These are phyloP conservation scores for Eumerus sabulonum DNA, from an alignment of 2,888 invertebrate genomes.

Conservation along the genomic window DNA sequence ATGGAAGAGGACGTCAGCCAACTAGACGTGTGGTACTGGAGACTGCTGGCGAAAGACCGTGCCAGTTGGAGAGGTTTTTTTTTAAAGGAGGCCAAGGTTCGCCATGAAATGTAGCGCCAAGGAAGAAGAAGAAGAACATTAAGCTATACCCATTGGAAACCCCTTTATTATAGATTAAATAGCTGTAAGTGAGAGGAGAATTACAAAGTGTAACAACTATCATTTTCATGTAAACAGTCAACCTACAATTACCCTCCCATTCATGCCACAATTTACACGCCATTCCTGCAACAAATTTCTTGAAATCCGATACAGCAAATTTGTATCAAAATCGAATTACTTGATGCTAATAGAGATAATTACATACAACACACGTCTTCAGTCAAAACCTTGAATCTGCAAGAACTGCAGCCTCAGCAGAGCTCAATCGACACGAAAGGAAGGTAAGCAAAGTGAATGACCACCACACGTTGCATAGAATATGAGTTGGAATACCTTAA, in stretches of 20 bases:
- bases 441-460: slow-evolving; percentile 39
- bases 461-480: slow-evolving; percentile 32
- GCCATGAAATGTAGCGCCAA: too few species aligned
- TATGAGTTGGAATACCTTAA: slow-evolving; percentile 32
- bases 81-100: too few species aligned
- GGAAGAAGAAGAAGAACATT: too few species aligned
- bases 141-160: not conserved
- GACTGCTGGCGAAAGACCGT: too few species aligned
- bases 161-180: not conserved
- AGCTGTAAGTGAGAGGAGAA: too few species aligned
- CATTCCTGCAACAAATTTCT: slow-evolving; percentile 23
- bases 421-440: not conserved
- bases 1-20: too few species aligned
- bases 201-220: too few species aligned
- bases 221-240: too few species aligned
- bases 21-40: too few species aligned
- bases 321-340: slow-evolving; percentile 36
- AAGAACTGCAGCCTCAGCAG: slow-evolving; percentile 2
- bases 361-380: slow-evolving; percentile 22
- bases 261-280: not conserved
- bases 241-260: too few species aligned
- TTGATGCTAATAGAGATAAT: slow-evolving; percentile 48
- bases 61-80: too few species aligned
- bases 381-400: slow-evolving; percentile 44
- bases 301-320: slow-evolving; percentile 23